These are phyloP conservation scores for Achatina immaculata DNA, from an alignment of 1,140 invertebrate species.

Conservation along the genomic window DNA sequence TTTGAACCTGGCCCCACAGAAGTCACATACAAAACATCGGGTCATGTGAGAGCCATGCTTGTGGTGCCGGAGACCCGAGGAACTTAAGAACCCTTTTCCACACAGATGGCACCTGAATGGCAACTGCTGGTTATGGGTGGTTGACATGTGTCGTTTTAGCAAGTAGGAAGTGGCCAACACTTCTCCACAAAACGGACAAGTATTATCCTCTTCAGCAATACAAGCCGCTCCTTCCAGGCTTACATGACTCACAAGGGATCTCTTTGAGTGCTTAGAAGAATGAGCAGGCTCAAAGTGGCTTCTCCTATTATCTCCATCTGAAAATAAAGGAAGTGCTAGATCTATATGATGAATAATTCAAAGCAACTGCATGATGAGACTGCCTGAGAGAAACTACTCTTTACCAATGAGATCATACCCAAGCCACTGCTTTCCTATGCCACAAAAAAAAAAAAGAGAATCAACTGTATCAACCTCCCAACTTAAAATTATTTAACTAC, in stretches of 20 bases:
- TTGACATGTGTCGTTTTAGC: constrained; percentile 23
- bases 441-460: too few relatives aligned
- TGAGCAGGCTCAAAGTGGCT: not conserved
- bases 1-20: constrained; percentile 24
- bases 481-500: too few relatives aligned
- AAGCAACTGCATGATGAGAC: not conserved
- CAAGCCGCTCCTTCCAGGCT: not conserved
- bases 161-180: not conserved
- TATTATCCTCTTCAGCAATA: not conserved
- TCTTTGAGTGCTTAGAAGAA: not conserved
- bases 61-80: constrained; percentile 31
- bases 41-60: constrained; percentile 1
- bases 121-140: not conserved
- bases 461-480: too few relatives aligned
- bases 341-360: not conserved
- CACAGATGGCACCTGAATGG: constrained; percentile 23
- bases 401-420: too few relatives aligned
- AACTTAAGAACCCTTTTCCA: constrained; percentile 25
- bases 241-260: not conserved
- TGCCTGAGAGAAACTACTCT: too few relatives aligned
- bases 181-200: constrained; percentile 15
- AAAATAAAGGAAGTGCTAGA: constrained; percentile 10
- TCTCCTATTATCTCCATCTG: not conserved
- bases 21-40: constrained; percentile 9
- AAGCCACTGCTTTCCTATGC: too few relatives aligned